Conservation (phyloP, 2,797 vertebrate species). For the Sebastes taczanowskii region DNA sequence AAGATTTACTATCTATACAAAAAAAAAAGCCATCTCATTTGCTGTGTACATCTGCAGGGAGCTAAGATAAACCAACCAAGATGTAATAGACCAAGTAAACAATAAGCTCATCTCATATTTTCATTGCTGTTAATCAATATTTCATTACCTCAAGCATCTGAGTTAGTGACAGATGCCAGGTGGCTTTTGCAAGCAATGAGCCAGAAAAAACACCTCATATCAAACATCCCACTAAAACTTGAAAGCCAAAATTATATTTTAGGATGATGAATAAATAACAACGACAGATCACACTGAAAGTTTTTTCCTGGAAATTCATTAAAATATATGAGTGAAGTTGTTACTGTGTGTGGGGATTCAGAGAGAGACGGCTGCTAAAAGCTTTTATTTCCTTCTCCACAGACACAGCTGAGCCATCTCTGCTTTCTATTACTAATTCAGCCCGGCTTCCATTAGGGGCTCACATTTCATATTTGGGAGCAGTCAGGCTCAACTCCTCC, state of each 20-base stretch:
- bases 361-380: not conserved
- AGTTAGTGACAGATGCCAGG: slow-evolving; percentile 50
- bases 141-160: slow-evolving; percentile 55
- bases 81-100: slow-evolving; percentile 45
- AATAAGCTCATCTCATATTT: slow-evolving; percentile 55
- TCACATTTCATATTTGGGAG: slow-evolving; percentile 59
- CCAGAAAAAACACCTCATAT: slow-evolving; percentile 49
- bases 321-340: slow-evolving; percentile 9
- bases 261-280: slow-evolving; percentile 45
- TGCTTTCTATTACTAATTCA: slow-evolving; percentile 59
- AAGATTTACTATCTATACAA: not conserved
- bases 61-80: slow-evolving; percentile 16
- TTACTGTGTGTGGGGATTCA: not conserved
- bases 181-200: slow-evolving; percentile 31
- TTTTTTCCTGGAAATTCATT: slow-evolving; percentile 29
- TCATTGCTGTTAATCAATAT: slow-evolving; percentile 60
- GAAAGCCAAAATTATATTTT: slow-evolving; percentile 24
- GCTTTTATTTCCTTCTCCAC: slow-evolving; percentile 22
- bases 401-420: slow-evolving; percentile 41
- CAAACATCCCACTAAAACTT: slow-evolving; percentile 22
- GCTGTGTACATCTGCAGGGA: slow-evolving; percentile 8
- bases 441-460: slow-evolving; percentile 36
- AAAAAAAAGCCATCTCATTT: not conserved
- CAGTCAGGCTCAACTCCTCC: slow-evolving; percentile 44
- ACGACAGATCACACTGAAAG: not conserved